A percentile compares a stretch with the other conserved stretches of the same genome.
Evolutionary conservation across 2,113 vertebrate species (phyloP).

Genomic region (Lutjanus erythropterus): DNA sequence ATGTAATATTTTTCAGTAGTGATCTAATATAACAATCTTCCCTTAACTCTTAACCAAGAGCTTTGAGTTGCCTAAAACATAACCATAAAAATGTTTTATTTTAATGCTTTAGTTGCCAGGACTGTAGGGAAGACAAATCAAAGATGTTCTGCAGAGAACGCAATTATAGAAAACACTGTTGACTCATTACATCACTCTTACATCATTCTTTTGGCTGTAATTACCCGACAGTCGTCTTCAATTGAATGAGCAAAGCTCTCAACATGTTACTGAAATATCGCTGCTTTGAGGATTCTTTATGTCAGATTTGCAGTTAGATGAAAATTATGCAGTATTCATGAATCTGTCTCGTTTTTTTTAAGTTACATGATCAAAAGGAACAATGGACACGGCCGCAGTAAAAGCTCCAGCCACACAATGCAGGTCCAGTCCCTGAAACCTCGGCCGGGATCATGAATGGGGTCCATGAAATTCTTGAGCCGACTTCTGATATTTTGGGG

Average conservation of each 20-base stretch:
- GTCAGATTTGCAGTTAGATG: slow-evolving; percentile 35
- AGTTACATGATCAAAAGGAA: slow-evolving; percentile 52
- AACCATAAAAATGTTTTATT: slow-evolving; percentile 17
- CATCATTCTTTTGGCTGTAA: slow-evolving; percentile 35
- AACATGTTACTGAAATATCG: slow-evolving; percentile 25
- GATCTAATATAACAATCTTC: slow-evolving; percentile 46
- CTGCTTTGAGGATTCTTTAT: slow-evolving; percentile 36
- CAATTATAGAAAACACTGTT: neutral
- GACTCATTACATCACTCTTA: slow-evolving; percentile 29
- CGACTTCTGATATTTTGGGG: slow-evolving; percentile 55
- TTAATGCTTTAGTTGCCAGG: slow-evolving; percentile 24
- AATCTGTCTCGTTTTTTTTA: slow-evolving; percentile 34
- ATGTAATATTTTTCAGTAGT: slow-evolving; percentile 45
- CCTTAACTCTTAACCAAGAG: slow-evolving; percentile 2
- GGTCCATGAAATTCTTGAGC: slow-evolving; percentile 52
- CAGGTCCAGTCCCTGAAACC: slow-evolving; percentile 44
- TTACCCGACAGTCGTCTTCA: slow-evolving; percentile 30
- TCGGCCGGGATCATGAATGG: slow-evolving; percentile 28
- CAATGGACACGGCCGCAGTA: slow-evolving; percentile 42
- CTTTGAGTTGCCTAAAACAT: slow-evolving; percentile 6
- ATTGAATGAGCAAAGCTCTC: slow-evolving; percentile 44
- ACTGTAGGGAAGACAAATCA: slow-evolving; percentile 9
- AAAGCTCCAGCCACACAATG: slow-evolving; percentile 36
- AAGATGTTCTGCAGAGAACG: slow-evolving; percentile 6
- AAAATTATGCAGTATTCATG: slow-evolving; percentile 52